Conservation (phyloP, 2,797 vertebrate genomes). For the Microtus californicus region DNA sequence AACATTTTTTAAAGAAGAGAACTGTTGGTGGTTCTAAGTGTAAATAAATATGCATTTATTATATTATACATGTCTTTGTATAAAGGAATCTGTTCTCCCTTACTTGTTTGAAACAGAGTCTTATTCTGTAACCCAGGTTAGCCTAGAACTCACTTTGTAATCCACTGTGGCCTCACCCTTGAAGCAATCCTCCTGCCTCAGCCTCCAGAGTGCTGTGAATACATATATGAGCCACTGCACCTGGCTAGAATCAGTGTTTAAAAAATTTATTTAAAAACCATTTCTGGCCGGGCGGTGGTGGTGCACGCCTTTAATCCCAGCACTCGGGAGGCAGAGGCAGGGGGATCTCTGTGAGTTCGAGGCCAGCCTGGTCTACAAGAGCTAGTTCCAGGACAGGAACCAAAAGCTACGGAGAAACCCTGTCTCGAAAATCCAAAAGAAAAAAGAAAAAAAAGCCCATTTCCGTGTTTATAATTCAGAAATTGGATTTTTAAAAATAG, state of each 20-base stretch:
- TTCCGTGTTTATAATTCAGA: background rate
- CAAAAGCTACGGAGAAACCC: too few species aligned
- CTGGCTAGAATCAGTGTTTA: background rate
- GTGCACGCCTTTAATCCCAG: too few species aligned
- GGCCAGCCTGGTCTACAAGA: too few species aligned
- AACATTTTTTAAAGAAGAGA: background rate
- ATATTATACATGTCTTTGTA: background rate
- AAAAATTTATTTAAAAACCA: background rate
- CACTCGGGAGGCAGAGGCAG: too few species aligned
- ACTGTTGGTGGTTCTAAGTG: background rate
- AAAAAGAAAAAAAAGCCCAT: background rate
- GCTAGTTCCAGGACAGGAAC: too few species aligned
- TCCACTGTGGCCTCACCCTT: background rate
- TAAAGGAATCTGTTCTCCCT: background rate
- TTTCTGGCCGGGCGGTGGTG: background rate
- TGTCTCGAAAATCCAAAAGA: too few species aligned
- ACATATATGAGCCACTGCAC: background rate
- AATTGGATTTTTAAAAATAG: background rate
- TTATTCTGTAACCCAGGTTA: background rate
- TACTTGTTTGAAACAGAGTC: background rate
- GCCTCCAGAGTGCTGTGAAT: background rate
- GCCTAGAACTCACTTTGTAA: background rate
- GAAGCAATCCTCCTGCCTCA: background rate
- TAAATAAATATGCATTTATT: background rate
- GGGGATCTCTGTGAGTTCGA: too few species aligned